Percentiles rank a stretch among this genome's conserved stretches.
phyloP scores from a whole-genome alignment of 2,113 vertebrate species.

The Odobenus rosmarus region DNA sequence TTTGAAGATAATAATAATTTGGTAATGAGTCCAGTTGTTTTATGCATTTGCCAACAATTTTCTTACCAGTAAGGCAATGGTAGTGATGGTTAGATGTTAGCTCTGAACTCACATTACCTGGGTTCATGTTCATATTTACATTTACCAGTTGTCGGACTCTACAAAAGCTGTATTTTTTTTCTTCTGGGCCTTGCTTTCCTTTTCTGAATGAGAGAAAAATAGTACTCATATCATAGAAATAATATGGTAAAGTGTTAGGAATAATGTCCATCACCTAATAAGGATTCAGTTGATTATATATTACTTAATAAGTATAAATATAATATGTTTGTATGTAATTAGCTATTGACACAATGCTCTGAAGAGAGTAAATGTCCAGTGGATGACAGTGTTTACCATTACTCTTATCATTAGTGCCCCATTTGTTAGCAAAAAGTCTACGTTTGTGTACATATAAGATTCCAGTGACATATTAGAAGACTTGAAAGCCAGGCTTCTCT shows the following conservation, averaged over 20 bases:
- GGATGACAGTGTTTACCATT: background rate
- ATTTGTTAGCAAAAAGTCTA: background rate
- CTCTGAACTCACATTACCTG: background rate
- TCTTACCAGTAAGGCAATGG: background rate
- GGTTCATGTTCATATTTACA: background rate
- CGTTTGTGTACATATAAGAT: background rate
- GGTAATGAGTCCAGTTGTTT: background rate
- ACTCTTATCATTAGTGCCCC: background rate
- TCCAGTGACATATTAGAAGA: background rate
- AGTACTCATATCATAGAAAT: background rate
- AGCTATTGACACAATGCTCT: background rate
- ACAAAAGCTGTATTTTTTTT: background rate
- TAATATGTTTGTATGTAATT: background rate
- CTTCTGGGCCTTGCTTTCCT: background rate
- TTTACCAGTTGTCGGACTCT: background rate
- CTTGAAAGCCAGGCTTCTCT: background rate
- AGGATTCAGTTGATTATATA: background rate
- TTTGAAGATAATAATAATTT: constrained; percentile 9
- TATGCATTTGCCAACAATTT: background rate
- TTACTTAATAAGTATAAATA: background rate
- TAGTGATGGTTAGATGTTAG: background rate
- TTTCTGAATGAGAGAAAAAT: background rate
- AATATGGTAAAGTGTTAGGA: background rate
- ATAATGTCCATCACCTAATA: background rate
- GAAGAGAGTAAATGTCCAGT: background rate